Percentiles rank a stretch among this genome's conserved stretches.
Evolutionary conservation across 2,113 vertebrate species (phyloP).

Genomic region (Triplophysa rosa): DNA sequence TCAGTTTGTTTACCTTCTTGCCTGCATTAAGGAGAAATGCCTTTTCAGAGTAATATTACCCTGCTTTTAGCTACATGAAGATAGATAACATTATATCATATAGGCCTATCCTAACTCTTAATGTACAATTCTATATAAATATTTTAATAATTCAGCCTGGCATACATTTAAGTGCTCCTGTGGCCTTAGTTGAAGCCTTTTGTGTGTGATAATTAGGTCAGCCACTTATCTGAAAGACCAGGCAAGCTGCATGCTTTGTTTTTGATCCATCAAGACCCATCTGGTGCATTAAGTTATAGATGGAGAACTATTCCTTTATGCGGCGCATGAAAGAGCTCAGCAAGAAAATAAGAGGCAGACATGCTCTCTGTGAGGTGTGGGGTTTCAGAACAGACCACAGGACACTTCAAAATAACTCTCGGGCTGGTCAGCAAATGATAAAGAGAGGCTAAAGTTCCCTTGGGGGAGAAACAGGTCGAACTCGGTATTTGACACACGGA

Average conservation of each 20-base stretch:
- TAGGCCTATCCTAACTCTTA: slow-evolving; percentile 7
- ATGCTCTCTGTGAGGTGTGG: slow-evolving; percentile 41
- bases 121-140: slow-evolving; percentile 31
- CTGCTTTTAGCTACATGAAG: background rate
- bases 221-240: slow-evolving; percentile 44
- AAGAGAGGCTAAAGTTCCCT: slow-evolving; percentile 27
- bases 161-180: slow-evolving; percentile 30
- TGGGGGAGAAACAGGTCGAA: slow-evolving; percentile 23
- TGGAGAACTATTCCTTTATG: slow-evolving; percentile 58
- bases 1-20: background rate
- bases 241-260: slow-evolving; percentile 44
- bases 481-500: slow-evolving; percentile 28
- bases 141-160: slow-evolving; percentile 43
- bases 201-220: slow-evolving; percentile 55
- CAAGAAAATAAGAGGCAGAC: slow-evolving; percentile 19
- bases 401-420: slow-evolving; percentile 35
- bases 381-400: slow-evolving; percentile 36
- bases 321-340: slow-evolving; percentile 37
- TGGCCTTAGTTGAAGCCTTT: slow-evolving; percentile 33
- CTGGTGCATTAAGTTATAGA: slow-evolving; percentile 66
- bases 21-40: background rate
- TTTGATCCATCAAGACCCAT: slow-evolving; percentile 55
- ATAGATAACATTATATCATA: background rate
- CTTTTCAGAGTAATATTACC: background rate
- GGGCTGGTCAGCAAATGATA: slow-evolving; percentile 32